These are phyloP conservation scores for Ailurus styani DNA, from an alignment of 2,113 vertebrate species.

Conservation along the genomic window DNA sequence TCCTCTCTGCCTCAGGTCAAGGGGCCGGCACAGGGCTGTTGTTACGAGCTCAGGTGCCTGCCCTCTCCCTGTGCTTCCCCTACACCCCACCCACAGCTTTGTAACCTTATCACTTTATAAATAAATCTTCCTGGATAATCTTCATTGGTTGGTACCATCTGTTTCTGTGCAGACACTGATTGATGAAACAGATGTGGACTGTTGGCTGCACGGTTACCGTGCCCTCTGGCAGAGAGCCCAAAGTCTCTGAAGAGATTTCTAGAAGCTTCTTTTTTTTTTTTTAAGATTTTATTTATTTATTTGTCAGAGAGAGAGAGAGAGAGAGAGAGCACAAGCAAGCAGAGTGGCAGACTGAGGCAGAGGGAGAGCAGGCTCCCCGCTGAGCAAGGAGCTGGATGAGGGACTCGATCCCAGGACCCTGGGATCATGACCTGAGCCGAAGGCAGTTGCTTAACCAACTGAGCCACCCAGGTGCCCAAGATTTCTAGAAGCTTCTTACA, in stretches of 20 bases:
- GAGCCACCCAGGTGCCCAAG: too few relatives aligned
- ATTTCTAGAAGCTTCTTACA: neutral
- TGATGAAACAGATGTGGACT: neutral
- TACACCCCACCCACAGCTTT: neutral
- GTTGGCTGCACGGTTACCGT: neutral
- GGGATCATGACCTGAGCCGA: too few relatives aligned
- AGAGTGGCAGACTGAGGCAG: too few relatives aligned
- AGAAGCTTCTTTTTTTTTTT: neutral
- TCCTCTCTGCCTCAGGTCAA: fast-evolving
- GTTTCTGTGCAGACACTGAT: neutral
- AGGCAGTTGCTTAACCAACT: too few relatives aligned
- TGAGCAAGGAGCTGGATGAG: too few relatives aligned
- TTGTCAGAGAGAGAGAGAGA: too few relatives aligned
- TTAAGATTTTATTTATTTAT: too few relatives aligned
- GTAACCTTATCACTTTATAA: neutral
- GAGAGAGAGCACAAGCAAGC: too few relatives aligned
- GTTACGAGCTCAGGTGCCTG: neutral
- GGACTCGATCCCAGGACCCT: too few relatives aligned
- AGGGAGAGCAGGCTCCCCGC: too few relatives aligned
- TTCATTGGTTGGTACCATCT: neutral
- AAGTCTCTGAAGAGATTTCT: neutral
- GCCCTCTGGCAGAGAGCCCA: neutral
- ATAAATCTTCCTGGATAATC: neutral
- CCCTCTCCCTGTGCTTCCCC: neutral
- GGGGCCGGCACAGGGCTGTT: fast-evolving